Conservation (phyloP, 2,113 vertebrate genomes). For the Boulengeromyrus knoepffleri region DNA sequence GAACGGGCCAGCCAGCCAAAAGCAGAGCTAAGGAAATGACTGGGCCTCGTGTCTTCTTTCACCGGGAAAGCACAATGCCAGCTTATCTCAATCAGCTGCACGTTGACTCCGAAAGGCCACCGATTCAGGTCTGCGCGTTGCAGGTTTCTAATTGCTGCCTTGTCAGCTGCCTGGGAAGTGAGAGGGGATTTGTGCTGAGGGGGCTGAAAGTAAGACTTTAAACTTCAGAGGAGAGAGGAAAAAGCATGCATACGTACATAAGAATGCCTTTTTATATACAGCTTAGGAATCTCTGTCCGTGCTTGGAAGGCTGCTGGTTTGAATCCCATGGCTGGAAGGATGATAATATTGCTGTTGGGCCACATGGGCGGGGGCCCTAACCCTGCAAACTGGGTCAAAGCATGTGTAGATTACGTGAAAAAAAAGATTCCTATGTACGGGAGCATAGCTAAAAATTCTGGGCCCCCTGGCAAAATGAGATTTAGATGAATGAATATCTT, state of each 20-base stretch:
- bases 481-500: neutral
- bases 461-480: neutral
- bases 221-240: neutral
- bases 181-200: neutral
- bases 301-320: neutral
- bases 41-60: neutral
- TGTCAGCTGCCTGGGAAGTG: neutral
- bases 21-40: neutral
- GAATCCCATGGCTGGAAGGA: neutral
- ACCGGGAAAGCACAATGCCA: neutral
- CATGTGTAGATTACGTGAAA: neutral
- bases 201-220: neutral
- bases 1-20: neutral
- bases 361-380: neutral
- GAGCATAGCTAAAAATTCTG: neutral
- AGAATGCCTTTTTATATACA: neutral
- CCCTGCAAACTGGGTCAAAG: neutral
- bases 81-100: neutral
- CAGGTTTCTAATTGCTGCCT: neutral
- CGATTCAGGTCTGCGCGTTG: neutral
- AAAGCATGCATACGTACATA: neutral
- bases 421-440: neutral
- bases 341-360: neutral
- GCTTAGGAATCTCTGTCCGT: neutral
- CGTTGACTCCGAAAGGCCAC: neutral